A percentile compares a stretch with the other conserved stretches of the same genome.
phyloP scores from a whole-genome alignment of 2,888 invertebrate species.

The Pteria penguin region DNA sequence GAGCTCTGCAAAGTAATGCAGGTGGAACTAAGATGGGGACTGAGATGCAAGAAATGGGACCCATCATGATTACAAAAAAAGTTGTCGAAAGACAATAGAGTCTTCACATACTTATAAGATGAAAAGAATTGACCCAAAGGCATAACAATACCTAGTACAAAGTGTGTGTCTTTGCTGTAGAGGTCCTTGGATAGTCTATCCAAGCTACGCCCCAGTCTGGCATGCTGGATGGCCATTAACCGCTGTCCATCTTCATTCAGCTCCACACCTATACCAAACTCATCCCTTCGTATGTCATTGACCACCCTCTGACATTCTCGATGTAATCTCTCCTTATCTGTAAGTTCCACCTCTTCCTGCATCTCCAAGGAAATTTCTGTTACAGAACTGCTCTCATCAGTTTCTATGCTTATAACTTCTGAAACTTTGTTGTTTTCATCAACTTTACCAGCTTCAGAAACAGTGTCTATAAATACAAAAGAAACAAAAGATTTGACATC shows the following conservation, averaged over 20 bases:
- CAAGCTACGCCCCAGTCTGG: slow-evolving; percentile 77
- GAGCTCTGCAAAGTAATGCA: too few relatives aligned
- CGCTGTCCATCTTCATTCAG: slow-evolving; percentile 74
- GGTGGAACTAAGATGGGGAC: too few relatives aligned
- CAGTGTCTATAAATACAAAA: background rate
- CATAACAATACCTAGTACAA: slow-evolving; percentile 27
- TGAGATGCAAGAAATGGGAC: too few relatives aligned
- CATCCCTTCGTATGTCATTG: slow-evolving; percentile 75
- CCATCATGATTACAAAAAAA: too few relatives aligned
- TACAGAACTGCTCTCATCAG: background rate
- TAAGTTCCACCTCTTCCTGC: slow-evolving; percentile 26
- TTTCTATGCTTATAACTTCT: slow-evolving; percentile 11
- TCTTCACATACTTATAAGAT: too few relatives aligned
- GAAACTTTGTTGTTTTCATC: slow-evolving; percentile 17
- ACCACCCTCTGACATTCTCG: slow-evolving; percentile 60
- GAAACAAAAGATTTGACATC: background rate
- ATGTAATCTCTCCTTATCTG: slow-evolving; percentile 25
- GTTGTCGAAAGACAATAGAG: too few relatives aligned
- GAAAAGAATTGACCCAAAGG: too few relatives aligned
- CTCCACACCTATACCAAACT: slow-evolving; percentile 78
- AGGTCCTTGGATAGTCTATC: slow-evolving; percentile 74
- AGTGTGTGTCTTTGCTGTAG: slow-evolving; percentile 65
- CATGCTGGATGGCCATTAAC: slow-evolving; percentile 75
- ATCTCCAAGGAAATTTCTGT: background rate
- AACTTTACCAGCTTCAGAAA: background rate